Conservation (phyloP, 2,113 vertebrate genomes). For the Typhlomys cinereus region DNA sequence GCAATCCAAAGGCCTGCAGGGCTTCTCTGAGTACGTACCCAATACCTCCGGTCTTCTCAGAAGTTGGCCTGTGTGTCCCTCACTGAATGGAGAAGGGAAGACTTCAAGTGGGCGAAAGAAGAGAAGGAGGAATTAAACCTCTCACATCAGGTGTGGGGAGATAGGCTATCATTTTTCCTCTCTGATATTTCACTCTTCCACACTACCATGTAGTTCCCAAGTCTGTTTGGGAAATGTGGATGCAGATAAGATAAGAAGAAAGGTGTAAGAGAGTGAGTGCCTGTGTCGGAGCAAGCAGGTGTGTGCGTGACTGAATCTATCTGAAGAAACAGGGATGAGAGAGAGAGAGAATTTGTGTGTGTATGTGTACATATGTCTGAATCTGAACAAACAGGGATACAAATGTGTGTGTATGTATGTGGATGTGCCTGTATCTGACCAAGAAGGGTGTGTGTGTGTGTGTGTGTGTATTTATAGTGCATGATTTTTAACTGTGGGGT, state of each 20-base stretch:
- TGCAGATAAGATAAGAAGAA: conserved; percentile 33
- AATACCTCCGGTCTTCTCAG: conserved; percentile 37
- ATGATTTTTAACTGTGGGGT: background rate
- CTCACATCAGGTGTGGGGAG: background rate
- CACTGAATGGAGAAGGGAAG: background rate
- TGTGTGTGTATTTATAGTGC: background rate
- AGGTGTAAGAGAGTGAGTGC: background rate
- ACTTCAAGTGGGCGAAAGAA: conserved; percentile 7
- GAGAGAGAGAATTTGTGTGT: too few species aligned
- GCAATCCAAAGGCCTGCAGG: conserved; percentile 7
- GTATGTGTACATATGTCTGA: too few species aligned
- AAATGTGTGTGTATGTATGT: too few species aligned
- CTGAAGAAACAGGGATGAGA: background rate
- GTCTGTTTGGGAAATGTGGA: background rate
- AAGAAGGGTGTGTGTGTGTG: background rate
- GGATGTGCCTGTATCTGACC: too few species aligned
- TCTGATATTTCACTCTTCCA: conserved; percentile 19
- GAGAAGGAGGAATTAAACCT: background rate
- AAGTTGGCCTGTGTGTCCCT: background rate
- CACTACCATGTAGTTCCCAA: background rate
- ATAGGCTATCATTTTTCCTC: background rate
- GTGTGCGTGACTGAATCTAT: too few species aligned
- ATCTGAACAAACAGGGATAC: too few species aligned
- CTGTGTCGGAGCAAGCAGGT: background rate
- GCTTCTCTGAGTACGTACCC: background rate